Percentiles rank a stretch among this genome's conserved stretches.
phyloP scores from a whole-genome alignment of 2,113 vertebrate genomes.

The Eulemur macaco region DNA sequence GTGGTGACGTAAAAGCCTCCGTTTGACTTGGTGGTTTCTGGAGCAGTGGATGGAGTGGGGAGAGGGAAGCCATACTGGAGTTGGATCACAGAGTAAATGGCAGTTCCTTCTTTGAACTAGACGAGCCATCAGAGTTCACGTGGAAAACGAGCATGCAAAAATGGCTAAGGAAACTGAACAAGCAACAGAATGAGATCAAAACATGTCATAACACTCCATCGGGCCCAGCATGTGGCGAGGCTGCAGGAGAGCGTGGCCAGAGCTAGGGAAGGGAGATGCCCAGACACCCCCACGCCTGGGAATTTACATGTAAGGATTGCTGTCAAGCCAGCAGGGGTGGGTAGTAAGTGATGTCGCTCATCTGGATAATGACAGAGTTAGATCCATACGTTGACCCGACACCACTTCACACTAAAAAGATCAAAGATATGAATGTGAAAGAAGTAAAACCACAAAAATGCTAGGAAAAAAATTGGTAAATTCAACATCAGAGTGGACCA shows the following conservation, averaged over 20 bases:
- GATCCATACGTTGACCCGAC: rapidly evolving
- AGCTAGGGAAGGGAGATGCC: rapidly evolving
- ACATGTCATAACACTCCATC: rapidly evolving
- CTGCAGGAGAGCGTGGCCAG: rapidly evolving
- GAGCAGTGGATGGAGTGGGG: not conserved
- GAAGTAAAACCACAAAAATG: not conserved
- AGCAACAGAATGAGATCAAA: not conserved
- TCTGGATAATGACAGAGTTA: rapidly evolving
- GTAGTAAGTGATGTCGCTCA: rapidly evolving
- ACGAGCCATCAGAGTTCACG: rapidly evolving
- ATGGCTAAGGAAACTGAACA: not conserved
- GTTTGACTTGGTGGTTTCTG: rapidly evolving
- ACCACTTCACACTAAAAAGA: not conserved
- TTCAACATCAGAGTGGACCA: not conserved
- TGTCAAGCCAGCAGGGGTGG: rapidly evolving
- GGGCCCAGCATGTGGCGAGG: rapidly evolving
- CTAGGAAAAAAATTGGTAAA: rapidly evolving
- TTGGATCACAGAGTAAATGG: rapidly evolving
- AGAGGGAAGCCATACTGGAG: rapidly evolving
- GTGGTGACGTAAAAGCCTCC: rapidly evolving
- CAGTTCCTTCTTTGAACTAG: not conserved
- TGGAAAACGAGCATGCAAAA: not conserved
- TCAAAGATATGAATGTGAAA: rapidly evolving
- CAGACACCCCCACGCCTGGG: rapidly evolving
- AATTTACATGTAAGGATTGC: rapidly evolving